phyloP scores from a whole-genome alignment of 1,140 invertebrate species.

The Melanaphis sacchari region DNA sequence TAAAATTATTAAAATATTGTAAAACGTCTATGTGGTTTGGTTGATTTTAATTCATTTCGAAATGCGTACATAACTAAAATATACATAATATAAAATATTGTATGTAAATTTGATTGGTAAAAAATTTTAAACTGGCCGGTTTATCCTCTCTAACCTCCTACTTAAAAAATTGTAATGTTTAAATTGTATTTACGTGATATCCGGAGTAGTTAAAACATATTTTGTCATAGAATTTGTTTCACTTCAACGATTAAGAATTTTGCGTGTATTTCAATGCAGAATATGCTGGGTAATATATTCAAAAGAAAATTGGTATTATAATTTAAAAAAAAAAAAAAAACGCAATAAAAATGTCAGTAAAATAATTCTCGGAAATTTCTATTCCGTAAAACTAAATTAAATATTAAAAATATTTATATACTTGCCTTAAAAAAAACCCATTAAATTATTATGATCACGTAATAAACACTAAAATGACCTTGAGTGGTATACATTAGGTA shows the following conservation, averaged over 20 bases:
- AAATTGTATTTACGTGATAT: background rate
- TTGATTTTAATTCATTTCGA: background rate
- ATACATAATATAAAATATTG: background rate
- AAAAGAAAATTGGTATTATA: background rate
- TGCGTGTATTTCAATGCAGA: background rate
- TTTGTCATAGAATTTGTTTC: background rate
- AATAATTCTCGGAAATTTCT: background rate
- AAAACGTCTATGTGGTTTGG: background rate
- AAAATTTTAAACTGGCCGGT: background rate
- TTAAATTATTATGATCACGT: conserved; percentile 32
- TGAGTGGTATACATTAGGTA: background rate
- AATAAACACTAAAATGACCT: conserved; percentile 3
- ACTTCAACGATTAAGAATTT: background rate
- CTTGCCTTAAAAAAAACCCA: background rate
- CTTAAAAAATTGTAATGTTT: background rate
- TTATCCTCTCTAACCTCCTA: background rate
- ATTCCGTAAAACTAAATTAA: background rate
- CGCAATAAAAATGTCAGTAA: background rate
- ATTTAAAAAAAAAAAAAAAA: background rate
- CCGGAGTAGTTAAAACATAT: background rate
- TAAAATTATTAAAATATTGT: background rate
- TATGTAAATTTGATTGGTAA: background rate
- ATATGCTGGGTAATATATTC: background rate
- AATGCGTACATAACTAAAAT: background rate
- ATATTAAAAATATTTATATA: background rate